Conservation (phyloP, 1,140 invertebrate genomes). For the Trichoplusia ni region DNA sequence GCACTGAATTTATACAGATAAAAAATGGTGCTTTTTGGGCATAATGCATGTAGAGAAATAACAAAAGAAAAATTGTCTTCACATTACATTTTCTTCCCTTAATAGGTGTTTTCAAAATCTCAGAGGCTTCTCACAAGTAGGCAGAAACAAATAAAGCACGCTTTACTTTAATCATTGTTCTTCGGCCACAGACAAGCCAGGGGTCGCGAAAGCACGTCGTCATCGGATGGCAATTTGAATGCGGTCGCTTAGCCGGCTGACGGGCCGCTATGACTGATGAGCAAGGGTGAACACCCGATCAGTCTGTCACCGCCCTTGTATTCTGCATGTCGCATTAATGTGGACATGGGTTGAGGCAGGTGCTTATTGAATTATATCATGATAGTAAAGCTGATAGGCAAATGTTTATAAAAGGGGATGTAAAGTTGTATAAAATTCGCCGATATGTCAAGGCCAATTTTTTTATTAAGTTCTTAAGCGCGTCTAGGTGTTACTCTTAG, state of each 20-base stretch:
- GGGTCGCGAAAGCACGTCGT: slow-evolving; percentile 77
- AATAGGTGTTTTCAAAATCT: no score
- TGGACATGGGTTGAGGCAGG: slow-evolving; percentile 58
- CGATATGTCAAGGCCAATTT: no score
- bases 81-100: not conserved
- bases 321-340: slow-evolving; percentile 65
- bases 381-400: slow-evolving; percentile 7
- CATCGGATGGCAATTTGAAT: slow-evolving; percentile 79
- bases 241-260: slow-evolving; percentile 76
- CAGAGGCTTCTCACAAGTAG: slow-evolving; percentile 7
- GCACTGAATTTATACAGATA: no score
- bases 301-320: slow-evolving; percentile 70
- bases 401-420: not conserved
- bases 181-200: slow-evolving; percentile 63
- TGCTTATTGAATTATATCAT: slow-evolving; percentile 35
- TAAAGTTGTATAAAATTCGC: no score
- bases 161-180: slow-evolving; percentile 44
- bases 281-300: slow-evolving; percentile 74
- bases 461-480: no score
- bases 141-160: not conserved
- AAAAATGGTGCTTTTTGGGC: no score
- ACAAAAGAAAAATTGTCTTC: no score
- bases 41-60: no score
- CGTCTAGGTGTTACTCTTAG: no score
- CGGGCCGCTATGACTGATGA: slow-evolving; percentile 78